phyloP scores from a whole-genome alignment of 2,888 invertebrate species.

The Colostygia pectinataria region DNA sequence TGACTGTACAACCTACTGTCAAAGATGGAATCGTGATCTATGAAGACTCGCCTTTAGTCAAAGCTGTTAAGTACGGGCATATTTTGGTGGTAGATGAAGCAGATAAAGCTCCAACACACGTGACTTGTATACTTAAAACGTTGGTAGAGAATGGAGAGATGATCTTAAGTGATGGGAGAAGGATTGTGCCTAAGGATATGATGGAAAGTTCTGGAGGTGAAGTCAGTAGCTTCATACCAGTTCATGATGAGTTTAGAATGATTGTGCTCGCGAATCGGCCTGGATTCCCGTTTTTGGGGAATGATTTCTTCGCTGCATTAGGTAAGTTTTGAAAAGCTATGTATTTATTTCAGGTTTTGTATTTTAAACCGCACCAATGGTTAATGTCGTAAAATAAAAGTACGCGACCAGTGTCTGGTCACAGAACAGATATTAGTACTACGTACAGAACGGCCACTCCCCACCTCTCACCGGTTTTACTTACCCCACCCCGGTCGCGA shows the following conservation, averaged over 20 bases:
- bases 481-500: too few relatives aligned
- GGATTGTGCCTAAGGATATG: slow-evolving; percentile 87
- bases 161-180: slow-evolving; percentile 96
- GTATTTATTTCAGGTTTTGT: too few relatives aligned
- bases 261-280: slow-evolving; percentile 98
- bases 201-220: slow-evolving; percentile 67
- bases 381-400: too few relatives aligned
- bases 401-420: too few relatives aligned
- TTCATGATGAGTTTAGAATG: slow-evolving; percentile 96
- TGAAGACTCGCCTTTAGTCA: slow-evolving; percentile 97
- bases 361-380: too few relatives aligned
- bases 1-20: slow-evolving; percentile 96
- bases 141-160: slow-evolving; percentile 98
- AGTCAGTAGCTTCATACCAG: slow-evolving; percentile 85
- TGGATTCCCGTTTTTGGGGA: slow-evolving; percentile 98
- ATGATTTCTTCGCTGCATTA: slow-evolving; percentile 95
- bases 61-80: slow-evolving; percentile 94
- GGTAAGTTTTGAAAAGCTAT: too few relatives aligned
- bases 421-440: too few relatives aligned
- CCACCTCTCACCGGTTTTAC: too few relatives aligned
- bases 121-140: slow-evolving; percentile 97
- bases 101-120: slow-evolving; percentile 98
- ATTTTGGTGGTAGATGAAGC: slow-evolving; percentile 98
- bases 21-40: slow-evolving; percentile 94
- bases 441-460: too few relatives aligned